Base-by-base conservation (phyloP, 2,797 vertebrate genomes). In the Crocidura indochinensis region DNA sequence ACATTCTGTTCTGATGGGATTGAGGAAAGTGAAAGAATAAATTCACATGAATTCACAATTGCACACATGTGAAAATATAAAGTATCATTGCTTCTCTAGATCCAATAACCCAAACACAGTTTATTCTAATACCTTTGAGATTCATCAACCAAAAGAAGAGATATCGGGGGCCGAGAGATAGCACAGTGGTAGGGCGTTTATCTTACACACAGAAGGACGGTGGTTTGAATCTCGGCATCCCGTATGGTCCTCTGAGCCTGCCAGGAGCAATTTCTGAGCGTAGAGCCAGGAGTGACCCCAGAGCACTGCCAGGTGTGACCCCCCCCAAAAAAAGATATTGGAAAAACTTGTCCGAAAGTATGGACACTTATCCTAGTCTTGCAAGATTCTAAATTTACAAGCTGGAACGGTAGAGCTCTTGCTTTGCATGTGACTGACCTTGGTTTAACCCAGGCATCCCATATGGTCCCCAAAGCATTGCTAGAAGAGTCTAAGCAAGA, bases 11-110 rank as follows among this genome's bases (percentile, higher is more conserved):
- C 60, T 11, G 75, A 64, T 10, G 9, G 27, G 29, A 6, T 71
- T 74, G 31, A 72, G 17, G 81, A 85, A 78, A 56, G 11, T 53
- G 51, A 84, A 83, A 76, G 77, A 92, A 62, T 84, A 26, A 85
- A 88, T 51, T 27, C 2, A 5, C 56, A 17, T 78, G 75, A n/a
- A 46, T 84, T 84, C 44, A 44, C 7, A 3, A 56, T 84, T 56
- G 72, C 51, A 87, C 53, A 65, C 49, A 82, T 31, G 27, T 84
- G 10, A 12, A 84, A 72, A 90, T 72, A 38, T 78, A 72, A 38
- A n/a, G 62, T 27, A 24, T 72, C 38, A 85, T 91, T 76, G 79
- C 67, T 38, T n/a, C 15, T 69, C 56, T 31, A 67, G 84, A 85
- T 62, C 20, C 20, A 60, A 62, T 80, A 90, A 11, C 9, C 26